Conservation (phyloP, 2,888 invertebrate species). For the Panzeria rudis region DNA sequence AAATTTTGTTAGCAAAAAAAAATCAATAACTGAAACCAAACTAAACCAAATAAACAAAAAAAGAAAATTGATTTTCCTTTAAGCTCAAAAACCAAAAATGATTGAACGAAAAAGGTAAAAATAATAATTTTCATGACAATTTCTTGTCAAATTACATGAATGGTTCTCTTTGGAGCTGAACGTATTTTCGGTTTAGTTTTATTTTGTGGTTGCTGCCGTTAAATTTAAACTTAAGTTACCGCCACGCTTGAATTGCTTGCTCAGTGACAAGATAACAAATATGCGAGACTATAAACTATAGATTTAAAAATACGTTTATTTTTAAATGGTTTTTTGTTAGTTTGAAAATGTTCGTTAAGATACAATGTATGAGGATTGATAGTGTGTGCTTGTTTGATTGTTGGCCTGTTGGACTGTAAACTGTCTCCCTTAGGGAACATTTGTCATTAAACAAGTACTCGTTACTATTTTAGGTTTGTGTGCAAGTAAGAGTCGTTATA, state of each 20-base stretch:
- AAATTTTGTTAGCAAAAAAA: not conserved
- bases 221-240: conserved; percentile 35
- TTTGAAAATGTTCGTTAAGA: conserved; percentile 9
- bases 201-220: conserved; percentile 38
- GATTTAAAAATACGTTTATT: not conserved
- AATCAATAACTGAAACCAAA: conserved; percentile 1
- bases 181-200: conserved; percentile 2
- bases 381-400: not conserved
- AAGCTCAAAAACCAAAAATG: not conserved
- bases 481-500: not conserved
- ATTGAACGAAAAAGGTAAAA: conserved; percentile 40
- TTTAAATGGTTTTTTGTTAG: not conserved
- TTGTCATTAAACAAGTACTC: conserved; percentile 65
- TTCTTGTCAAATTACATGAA: conserved; percentile 49
- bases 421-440: conserved; percentile 60
- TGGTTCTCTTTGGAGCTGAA: conserved; percentile 22
- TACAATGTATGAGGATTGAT: not conserved
- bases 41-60: not conserved
- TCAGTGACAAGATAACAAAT: conserved; percentile 57
- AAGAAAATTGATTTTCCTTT: conserved; percentile 12
- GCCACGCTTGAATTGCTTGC: conserved; percentile 55
- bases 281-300: conserved; percentile 11
- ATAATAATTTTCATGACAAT: conserved; percentile 53
- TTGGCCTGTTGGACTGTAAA: not conserved
- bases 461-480: conserved; percentile 38